These are phyloP conservation scores for Spilarctia lutea DNA, from an alignment of 2,888 invertebrate genomes.

Conservation along the genomic window DNA sequence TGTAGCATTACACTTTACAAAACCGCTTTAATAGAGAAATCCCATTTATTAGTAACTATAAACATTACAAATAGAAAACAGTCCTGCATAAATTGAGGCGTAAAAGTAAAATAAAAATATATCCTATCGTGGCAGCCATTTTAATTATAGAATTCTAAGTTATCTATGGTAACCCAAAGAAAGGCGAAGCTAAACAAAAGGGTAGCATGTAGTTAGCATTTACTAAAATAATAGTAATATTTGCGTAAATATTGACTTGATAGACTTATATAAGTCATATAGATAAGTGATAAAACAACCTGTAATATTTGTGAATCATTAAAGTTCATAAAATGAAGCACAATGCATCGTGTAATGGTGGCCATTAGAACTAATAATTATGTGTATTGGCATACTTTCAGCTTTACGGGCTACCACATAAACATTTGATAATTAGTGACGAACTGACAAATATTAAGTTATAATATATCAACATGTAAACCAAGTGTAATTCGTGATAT, in stretches of 20 bases:
- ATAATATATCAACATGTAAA: slow-evolving; percentile 73
- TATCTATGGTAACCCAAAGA: slow-evolving; percentile 84
- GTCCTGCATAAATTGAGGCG: slow-evolving; percentile 56
- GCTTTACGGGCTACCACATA: slow-evolving; percentile 75
- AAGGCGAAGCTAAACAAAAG: slow-evolving; percentile 87
- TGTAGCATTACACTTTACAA: too few relatives aligned
- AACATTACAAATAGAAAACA: not conserved
- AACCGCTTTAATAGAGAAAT: too few relatives aligned
- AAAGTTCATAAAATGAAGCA: slow-evolving; percentile 75
- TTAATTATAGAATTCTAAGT: slow-evolving; percentile 76
- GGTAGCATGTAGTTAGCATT: slow-evolving; percentile 84
- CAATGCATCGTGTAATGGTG: slow-evolving; percentile 86
- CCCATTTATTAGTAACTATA: not conserved
- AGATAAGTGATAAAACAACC: slow-evolving; percentile 63
- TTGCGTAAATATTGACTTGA: slow-evolving; percentile 65
- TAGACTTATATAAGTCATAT: slow-evolving; percentile 60
- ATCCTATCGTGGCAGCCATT: slow-evolving; percentile 81
- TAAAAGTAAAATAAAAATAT: slow-evolving; percentile 54
- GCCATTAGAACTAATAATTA: slow-evolving; percentile 86
- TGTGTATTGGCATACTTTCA: slow-evolving; percentile 86
- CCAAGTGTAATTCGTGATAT: slow-evolving; percentile 65
- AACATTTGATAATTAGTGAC: slow-evolving; percentile 62
- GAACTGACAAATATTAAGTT: slow-evolving; percentile 58
- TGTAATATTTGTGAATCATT: slow-evolving; percentile 60
- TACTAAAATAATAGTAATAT: slow-evolving; percentile 74